Evolutionary conservation across 2,797 vertebrate species (phyloP).

Genomic region (Bucorvus abyssinicus): DNA sequence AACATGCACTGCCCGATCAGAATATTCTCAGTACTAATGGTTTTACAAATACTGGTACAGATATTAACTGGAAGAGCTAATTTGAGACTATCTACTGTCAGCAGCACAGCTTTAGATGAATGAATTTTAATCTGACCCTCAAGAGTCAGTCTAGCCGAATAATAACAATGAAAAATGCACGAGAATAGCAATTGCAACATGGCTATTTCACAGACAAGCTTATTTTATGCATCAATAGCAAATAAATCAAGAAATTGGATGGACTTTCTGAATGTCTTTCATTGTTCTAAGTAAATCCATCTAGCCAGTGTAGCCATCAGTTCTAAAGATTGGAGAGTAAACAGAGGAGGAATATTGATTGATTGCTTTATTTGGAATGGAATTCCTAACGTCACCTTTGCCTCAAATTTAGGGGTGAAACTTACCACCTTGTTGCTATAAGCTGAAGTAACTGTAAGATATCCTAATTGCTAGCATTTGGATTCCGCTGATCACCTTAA

Average conservation of each 20-base stretch:
- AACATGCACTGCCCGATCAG: background rate
- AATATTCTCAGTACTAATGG: background rate
- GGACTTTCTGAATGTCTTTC: conserved; percentile 79
- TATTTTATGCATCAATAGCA: conserved; percentile 83
- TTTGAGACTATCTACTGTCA: conserved; percentile 65
- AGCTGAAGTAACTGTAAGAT: conserved; percentile 23
- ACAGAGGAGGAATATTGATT: conserved; percentile 76
- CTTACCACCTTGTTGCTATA: conserved; percentile 40
- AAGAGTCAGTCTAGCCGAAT: conserved; percentile 76
- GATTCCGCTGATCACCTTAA: background rate
- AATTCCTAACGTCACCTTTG: conserved; percentile 61
- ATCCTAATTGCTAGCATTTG: conserved; percentile 1
- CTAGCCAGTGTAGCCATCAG: conserved; percentile 70
- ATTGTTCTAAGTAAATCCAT: conserved; percentile 76
- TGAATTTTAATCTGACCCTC: conserved; percentile 81
- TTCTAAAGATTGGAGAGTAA: conserved; percentile 73
- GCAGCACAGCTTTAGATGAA: conserved; percentile 70
- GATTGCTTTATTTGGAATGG: conserved; percentile 75
- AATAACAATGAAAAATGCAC: conserved; percentile 84
- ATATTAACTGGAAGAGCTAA: conserved; percentile 70
- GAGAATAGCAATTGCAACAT: conserved; percentile 79
- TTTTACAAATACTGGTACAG: conserved; percentile 51
- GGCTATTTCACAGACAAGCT: conserved; percentile 81
- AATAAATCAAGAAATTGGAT: conserved; percentile 82
- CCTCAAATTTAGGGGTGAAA: conserved; percentile 49